Evolutionary conservation across 2,797 vertebrate species (phyloP), one percentile per base, ranked within the genome.

Genomic region (Leptoclinus maculatus): DNA sequence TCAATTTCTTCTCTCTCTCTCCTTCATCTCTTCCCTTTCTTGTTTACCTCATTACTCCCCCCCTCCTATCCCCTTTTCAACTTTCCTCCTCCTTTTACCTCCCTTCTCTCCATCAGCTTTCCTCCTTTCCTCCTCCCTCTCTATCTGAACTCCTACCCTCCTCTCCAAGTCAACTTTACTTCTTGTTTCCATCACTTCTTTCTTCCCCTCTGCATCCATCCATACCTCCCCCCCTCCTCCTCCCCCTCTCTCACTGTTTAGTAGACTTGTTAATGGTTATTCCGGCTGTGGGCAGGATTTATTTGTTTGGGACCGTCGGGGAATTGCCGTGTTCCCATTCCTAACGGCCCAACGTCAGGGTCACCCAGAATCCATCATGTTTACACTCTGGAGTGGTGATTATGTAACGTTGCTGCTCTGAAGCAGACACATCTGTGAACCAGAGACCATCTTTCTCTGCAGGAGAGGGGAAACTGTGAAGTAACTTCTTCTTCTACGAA

Each of bases 181-280:
- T 7, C 32, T 34, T 34, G 32, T 34, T 34, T 34, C 32, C 32
- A 34, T 34, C 32, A 12, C 13, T 39, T 32, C 60, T 39, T 53
- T 41, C 45, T 13, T 13, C 10, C 27, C 14, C 51, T 63, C 59
- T 8, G 43, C 47, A 56, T 58, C 39, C 47, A 56, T 58, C 39
- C 49, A 53, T 23, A 25, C 27, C 56, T n/a, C n/a, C 16, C 27
- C 21, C 57, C 23, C 14, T 66, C 54, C 72, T 14, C 62, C 72
- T 14, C 62, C n/a, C n/a, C n/a, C n/a, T n/a, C n/a, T 54, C 13
- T 58, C 65, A 10, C 49, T 79, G 71, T 88, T 91, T 89, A 91
- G 90, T 83, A 86, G 87, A 80, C 78, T 87, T 90, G 86, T 89
- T 91, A 91, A 93, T 91, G 85, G 89, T 91, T 92, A 89, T 91